Conservation (phyloP, 2,888 invertebrate genomes). For the Ashinkailepas kermadecensis region DNA sequence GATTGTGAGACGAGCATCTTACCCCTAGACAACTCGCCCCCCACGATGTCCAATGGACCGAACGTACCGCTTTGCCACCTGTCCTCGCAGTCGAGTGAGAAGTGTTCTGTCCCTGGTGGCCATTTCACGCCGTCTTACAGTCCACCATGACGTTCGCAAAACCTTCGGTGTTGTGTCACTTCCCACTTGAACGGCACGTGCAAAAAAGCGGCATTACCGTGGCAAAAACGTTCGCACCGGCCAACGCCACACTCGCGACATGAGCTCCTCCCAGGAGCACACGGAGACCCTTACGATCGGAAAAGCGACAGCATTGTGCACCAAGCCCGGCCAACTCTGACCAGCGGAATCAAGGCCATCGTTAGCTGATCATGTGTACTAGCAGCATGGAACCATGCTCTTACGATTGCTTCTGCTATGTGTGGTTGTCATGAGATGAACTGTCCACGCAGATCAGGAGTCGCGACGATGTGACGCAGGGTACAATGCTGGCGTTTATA, state of each 20-base stretch:
- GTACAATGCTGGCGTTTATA: background rate
- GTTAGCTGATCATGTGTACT: no score
- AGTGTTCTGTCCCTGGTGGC: background rate
- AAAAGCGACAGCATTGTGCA: background rate
- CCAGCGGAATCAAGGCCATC: background rate
- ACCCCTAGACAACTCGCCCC: no score
- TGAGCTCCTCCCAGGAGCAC: background rate
- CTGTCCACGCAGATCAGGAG: no score
- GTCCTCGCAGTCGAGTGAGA: conserved; percentile 4
- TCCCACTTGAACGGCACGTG: background rate
- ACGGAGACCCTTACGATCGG: background rate
- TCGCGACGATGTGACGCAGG: background rate
- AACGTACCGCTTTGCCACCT: background rate
- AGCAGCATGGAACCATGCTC: background rate
- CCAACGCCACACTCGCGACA: background rate
- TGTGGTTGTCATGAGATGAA: background rate
- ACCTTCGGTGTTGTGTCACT: conserved; percentile 1
- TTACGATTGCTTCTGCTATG: background rate
- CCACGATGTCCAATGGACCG: no score
- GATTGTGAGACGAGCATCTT: no score
- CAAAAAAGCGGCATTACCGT: background rate
- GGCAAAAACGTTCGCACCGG: background rate
- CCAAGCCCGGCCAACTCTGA: background rate
- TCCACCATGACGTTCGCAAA: background rate
- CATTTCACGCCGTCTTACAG: background rate